These are phyloP conservation scores for Formica exsecta DNA, from an alignment of 1,140 invertebrate species.

Conservation along the genomic window DNA sequence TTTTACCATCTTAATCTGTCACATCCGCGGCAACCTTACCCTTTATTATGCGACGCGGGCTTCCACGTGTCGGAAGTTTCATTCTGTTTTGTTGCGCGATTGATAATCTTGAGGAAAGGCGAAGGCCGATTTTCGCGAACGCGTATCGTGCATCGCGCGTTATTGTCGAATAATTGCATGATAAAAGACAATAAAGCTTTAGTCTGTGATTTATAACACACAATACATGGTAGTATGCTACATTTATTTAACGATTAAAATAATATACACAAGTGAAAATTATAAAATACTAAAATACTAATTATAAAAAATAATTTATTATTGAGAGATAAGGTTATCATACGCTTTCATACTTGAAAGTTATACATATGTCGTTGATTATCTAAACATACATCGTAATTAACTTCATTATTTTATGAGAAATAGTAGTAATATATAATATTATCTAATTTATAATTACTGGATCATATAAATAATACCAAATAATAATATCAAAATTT, in stretches of 20 bases:
- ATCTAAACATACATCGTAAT: neutral
- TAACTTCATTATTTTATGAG: neutral
- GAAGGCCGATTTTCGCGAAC: conserved; percentile 42
- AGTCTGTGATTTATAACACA: neutral
- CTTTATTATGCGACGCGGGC: conserved; percentile 4
- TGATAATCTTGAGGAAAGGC: conserved; percentile 30
- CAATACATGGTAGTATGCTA: neutral
- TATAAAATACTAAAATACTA: neutral
- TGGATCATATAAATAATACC: neutral
- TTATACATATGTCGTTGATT: neutral
- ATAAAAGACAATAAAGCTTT: neutral
- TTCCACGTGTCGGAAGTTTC: conserved; percentile 62
- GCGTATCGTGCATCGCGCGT: neutral
- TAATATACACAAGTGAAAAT: neutral
- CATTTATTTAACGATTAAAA: neutral
- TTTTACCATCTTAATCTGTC: conserved; percentile 82
- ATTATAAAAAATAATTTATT: too few relatives aligned
- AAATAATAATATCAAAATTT: too few relatives aligned
- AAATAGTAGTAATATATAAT: neutral
- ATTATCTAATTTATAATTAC: neutral
- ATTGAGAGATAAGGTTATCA: too few relatives aligned
- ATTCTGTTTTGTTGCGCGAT: conserved; percentile 41
- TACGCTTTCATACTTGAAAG: too few relatives aligned
- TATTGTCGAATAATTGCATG: neutral
- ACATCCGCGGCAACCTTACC: conserved; percentile 81